Conservation (phyloP, 1,140 invertebrate genomes). For the Colletes latitarsis region DNA sequence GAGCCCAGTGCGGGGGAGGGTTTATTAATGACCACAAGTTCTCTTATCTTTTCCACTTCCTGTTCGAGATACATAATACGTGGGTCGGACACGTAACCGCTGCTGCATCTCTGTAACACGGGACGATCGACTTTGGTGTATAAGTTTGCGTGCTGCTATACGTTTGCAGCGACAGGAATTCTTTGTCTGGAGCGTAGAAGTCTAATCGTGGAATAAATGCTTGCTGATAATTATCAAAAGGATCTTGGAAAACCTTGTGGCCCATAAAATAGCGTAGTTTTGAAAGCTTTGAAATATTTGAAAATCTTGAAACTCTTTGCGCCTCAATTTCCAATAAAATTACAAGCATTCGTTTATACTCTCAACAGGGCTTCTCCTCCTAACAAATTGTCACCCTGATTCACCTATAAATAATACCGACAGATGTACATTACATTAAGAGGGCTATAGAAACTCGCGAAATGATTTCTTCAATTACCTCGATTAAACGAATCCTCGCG, state of each 20-base stretch:
- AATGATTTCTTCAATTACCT: not conserved
- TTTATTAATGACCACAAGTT: constrained; percentile 62
- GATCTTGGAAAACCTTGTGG: too few species aligned
- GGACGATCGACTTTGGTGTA: constrained; percentile 27
- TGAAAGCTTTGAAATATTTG: too few species aligned
- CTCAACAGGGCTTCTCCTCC: too few species aligned
- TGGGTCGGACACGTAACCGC: constrained; percentile 51
- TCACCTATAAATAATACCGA: too few species aligned
- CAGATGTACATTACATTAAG: too few species aligned
- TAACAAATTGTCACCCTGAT: too few species aligned
- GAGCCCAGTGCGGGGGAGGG: constrained; percentile 25
- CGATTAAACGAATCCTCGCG: not conserved
- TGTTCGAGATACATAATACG: constrained; percentile 68
- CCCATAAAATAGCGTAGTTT: too few species aligned
- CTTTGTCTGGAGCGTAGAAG: not conserved
- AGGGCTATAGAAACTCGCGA: not conserved
- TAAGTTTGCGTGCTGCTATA: not conserved
- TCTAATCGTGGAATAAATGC: too few species aligned
- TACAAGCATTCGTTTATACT: too few species aligned
- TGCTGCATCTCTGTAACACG: constrained; percentile 52
- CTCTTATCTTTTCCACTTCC: constrained; percentile 67
- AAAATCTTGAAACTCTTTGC: too few species aligned
- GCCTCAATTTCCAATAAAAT: too few species aligned
- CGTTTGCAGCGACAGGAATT: constrained; percentile 25
- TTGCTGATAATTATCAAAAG: too few species aligned